Percentiles rank a stretch among this genome's conserved stretches.
Evolutionary conservation across 2,113 vertebrate genomes (phyloP).

Genomic region (Lycocorax pyrrhopterus): DNA sequence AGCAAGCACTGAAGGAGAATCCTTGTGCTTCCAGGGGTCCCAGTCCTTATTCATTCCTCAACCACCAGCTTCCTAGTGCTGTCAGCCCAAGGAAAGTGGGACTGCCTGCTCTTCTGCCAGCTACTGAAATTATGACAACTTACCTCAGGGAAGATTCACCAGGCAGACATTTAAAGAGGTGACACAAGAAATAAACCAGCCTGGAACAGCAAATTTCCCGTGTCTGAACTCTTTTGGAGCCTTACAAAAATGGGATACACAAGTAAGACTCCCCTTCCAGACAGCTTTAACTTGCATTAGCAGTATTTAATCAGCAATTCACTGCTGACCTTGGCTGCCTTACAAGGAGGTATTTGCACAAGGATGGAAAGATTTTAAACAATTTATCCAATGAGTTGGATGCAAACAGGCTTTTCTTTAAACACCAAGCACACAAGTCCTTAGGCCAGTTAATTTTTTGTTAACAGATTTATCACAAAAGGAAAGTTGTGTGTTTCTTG

Average conservation of each 20-base stretch:
- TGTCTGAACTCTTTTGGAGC: background rate
- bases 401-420: slow-evolving; percentile 15
- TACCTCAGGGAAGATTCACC: background rate
- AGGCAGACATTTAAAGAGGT: background rate
- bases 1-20: background rate
- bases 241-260: background rate
- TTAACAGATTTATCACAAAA: slow-evolving; percentile 14
- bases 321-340: slow-evolving; percentile 6
- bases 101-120: background rate
- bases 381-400: background rate
- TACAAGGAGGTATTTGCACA: background rate
- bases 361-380: slow-evolving; percentile 16
- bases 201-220: background rate
- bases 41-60: fast-evolving
- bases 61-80: background rate
- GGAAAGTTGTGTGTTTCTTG: background rate
- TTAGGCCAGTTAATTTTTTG: background rate
- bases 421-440: background rate
- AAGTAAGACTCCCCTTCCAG: background rate
- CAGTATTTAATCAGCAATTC: background rate
- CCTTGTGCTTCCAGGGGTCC: background rate
- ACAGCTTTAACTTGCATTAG: background rate
- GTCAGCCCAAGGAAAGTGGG: fast-evolving
- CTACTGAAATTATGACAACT: background rate
- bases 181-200: background rate